phyloP scores from a whole-genome alignment of 2,888 invertebrate species.

The Patella caerulea region DNA sequence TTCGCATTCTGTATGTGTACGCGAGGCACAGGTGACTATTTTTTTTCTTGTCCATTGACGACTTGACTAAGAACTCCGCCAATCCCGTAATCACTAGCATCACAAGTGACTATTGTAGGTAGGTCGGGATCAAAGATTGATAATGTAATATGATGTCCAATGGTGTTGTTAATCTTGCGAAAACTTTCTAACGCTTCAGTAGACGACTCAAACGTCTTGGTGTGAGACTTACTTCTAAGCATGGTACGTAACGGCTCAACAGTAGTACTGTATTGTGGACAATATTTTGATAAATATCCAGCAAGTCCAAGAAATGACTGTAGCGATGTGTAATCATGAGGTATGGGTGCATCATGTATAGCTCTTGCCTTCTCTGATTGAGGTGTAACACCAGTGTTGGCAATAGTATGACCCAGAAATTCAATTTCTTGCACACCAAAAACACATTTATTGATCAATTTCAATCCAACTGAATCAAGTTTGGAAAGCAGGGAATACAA shows the following conservation, averaged over 20 bases:
- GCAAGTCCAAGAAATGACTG: not conserved
- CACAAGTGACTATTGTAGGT: not conserved
- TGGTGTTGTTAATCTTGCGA: not conserved
- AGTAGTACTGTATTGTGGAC: not conserved
- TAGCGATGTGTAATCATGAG: not conserved
- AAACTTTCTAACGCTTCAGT: conserved; percentile 4
- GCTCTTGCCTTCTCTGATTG: not conserved
- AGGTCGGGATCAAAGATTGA: conserved; percentile 5
- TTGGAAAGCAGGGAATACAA: not conserved
- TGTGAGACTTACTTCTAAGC: not conserved
- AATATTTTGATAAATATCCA: not conserved
- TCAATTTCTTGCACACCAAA: not conserved
- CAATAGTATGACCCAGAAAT: not conserved
- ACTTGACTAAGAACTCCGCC: conserved; percentile 9
- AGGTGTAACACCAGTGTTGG: not conserved
- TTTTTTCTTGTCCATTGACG: not conserved
- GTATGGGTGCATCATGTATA: not conserved
- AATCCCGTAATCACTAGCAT: not conserved
- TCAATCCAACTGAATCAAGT: not conserved
- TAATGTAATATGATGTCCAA: too few relatives aligned
- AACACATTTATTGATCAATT: conserved; percentile 1
- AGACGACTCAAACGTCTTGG: conserved; percentile 1
- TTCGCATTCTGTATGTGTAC: not conserved
- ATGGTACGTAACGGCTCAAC: conserved; percentile 1
- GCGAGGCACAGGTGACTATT: not conserved